A percentile compares a stretch with the other conserved stretches of the same genome.
Conservation (phyloP, 2,113 vertebrate genomes). For the Aldabrachelys gigantea region DNA sequence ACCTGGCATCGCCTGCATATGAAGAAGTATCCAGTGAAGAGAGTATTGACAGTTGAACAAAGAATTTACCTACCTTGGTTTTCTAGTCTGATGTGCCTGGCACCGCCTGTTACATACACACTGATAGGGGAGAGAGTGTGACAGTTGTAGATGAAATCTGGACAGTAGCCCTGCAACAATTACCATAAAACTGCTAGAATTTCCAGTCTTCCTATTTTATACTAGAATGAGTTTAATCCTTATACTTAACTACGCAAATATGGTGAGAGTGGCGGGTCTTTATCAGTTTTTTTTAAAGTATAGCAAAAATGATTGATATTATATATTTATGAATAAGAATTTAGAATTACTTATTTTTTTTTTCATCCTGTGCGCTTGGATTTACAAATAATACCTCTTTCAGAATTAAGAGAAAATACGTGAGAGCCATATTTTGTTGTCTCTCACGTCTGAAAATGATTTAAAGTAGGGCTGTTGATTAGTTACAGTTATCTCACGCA, state of each 20-base stretch:
- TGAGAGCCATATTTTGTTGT: background rate
- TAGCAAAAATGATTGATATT: background rate
- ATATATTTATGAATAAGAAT: background rate
- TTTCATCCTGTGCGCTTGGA: background rate
- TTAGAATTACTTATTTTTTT: background rate
- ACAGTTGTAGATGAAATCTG: background rate
- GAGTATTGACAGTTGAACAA: slow-evolving; percentile 44
- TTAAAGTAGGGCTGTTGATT: background rate
- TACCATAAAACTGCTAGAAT: slow-evolving; percentile 49
- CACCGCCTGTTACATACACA: background rate
- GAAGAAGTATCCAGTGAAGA: slow-evolving; percentile 74
- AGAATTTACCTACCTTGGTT: background rate
- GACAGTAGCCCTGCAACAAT: background rate
- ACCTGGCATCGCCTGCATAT: slow-evolving; percentile 64
- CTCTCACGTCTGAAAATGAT: background rate
- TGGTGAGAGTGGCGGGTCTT: background rate
- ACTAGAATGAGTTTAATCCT: slow-evolving; percentile 24
- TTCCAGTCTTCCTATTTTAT: slow-evolving; percentile 10
- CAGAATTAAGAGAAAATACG: background rate
- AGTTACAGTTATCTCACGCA: too few relatives aligned
- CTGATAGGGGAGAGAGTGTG: background rate
- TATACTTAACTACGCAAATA: slow-evolving; percentile 27
- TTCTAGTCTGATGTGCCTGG: background rate
- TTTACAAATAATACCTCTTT: background rate
- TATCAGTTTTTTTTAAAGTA: background rate